These are phyloP conservation scores for Paedocypris sp. DNA, from an alignment of 2,113 vertebrate genomes.

Conservation along the genomic window DNA sequence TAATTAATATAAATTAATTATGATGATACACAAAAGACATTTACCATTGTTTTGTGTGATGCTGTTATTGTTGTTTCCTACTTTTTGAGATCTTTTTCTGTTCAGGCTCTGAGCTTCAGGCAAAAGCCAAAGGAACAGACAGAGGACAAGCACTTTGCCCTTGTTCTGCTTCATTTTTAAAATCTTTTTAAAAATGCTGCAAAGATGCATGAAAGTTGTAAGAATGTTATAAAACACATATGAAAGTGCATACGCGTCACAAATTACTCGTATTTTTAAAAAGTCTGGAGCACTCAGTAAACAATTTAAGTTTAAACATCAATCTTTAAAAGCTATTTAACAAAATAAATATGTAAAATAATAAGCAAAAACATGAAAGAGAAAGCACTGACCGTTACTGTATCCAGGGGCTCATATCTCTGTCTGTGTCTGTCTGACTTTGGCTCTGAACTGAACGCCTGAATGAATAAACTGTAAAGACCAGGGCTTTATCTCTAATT, in stretches of 20 bases:
- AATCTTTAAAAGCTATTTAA: too few species aligned
- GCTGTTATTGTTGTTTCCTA: constrained; percentile 47
- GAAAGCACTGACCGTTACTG: not conserved
- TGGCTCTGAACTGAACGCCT: not conserved
- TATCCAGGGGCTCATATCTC: not conserved
- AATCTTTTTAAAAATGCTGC: too few species aligned
- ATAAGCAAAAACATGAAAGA: not conserved
- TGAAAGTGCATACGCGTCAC: too few species aligned
- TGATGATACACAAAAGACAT: not conserved
- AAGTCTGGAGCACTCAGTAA: too few species aligned
- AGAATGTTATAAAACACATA: too few species aligned
- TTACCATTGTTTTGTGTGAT: constrained; percentile 56
- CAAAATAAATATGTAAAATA: not conserved
- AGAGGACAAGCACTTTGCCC: constrained; percentile 52
- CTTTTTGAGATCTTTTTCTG: constrained; percentile 52
- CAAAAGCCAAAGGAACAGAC: constrained; percentile 53
- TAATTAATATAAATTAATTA: too few species aligned
- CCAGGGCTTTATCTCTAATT: too few species aligned
- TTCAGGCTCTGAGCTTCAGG: constrained; percentile 52
- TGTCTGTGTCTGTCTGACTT: not conserved
- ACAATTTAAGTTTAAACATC: too few species aligned
- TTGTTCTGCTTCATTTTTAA: constrained; percentile 50
- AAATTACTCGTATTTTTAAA: too few species aligned
- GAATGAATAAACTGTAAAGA: not conserved
- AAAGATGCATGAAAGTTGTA: too few species aligned